phyloP scores from a whole-genome alignment of 2,888 invertebrate genomes.

The Ophioninae sp. region DNA sequence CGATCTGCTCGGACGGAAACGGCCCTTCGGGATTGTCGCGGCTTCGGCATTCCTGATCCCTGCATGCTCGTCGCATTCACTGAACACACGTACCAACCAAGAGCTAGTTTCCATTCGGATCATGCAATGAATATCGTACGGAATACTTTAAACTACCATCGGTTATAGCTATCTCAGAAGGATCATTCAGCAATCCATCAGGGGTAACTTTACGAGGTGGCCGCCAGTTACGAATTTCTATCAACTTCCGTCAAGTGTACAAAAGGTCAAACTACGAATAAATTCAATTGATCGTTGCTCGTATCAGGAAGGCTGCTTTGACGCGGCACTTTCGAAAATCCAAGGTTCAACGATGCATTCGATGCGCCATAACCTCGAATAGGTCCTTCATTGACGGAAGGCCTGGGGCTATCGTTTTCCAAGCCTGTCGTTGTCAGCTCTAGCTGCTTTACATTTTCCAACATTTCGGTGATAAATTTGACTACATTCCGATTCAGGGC shows the following conservation, averaged over 20 bases:
- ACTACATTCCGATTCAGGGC: constrained; percentile 56
- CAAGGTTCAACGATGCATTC: not conserved
- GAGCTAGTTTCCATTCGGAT: not conserved
- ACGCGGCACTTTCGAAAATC: not conserved
- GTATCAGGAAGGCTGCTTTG: not conserved
- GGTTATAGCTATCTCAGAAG: not conserved
- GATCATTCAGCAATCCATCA: too few relatives aligned
- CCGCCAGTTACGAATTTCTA: not conserved
- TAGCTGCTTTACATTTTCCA: constrained; percentile 61
- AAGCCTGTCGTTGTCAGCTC: not conserved
- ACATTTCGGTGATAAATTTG: constrained; percentile 62
- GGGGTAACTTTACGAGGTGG: not conserved
- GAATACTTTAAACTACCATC: not conserved
- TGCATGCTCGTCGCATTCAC: constrained; percentile 12
- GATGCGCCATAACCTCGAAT: constrained; percentile 38
- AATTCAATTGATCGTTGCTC: not conserved
- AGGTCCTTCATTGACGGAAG: constrained; percentile 16
- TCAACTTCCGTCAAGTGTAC: not conserved
- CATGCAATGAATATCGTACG: not conserved
- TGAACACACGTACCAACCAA: not conserved
- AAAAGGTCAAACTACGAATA: not conserved
- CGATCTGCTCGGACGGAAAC: constrained; percentile 12
- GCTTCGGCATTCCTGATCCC: constrained; percentile 42
- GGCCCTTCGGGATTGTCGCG: constrained; percentile 46
- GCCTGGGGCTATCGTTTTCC: not conserved